Evolutionary conservation across 35 echinoderm and acorn worm species (phyloP), one percentile per base, ranked within the genome.

Genomic region (Anneissia japonica): DNA sequence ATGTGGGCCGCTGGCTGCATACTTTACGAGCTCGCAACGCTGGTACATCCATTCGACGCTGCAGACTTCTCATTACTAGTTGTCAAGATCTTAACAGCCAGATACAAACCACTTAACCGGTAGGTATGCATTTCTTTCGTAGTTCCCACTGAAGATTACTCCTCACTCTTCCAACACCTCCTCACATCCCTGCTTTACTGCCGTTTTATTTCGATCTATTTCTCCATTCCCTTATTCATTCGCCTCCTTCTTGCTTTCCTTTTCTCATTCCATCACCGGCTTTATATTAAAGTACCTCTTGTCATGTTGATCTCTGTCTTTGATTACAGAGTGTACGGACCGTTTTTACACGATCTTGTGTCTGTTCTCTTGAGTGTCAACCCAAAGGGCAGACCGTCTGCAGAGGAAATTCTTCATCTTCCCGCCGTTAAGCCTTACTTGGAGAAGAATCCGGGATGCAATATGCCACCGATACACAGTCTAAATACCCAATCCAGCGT

Each of bases 1-100:
- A 92, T 97, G 83, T 97, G 94, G 94, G 94, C 94, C 30, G 84
- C 87, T 21, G 94, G 94, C 14, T 97, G 94, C 74, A 84, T 97
- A 17, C 87, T 97, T 0, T 97, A 97, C 79, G 90, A 97, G 79
- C 75, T 97, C 35, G 46, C 86, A 0, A 87, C 90, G 0, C 46
- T 97, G 33, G 46, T 23, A 12, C 94, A 92, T 90, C 94, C 94
- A 10, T 97, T 97, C 77, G 87, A 97, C 46, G 94, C 90, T 26
- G 43, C 55, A 1, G 90, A 92, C 29, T 92, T 97, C 38, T 92
- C 94, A 14, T 82, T 41, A 31, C 87, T 97, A 32, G 85, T 97
- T 3, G 0, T 97, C 40, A 92, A 89, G 6, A 97, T 97, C 80
- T 78, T 92, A 37, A 38, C 84, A 14, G 94, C 87, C 0, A 32